Evolutionary conservation across 2,797 vertebrate genomes (phyloP).

Genomic region (Tamandua tetradactyla): DNA sequence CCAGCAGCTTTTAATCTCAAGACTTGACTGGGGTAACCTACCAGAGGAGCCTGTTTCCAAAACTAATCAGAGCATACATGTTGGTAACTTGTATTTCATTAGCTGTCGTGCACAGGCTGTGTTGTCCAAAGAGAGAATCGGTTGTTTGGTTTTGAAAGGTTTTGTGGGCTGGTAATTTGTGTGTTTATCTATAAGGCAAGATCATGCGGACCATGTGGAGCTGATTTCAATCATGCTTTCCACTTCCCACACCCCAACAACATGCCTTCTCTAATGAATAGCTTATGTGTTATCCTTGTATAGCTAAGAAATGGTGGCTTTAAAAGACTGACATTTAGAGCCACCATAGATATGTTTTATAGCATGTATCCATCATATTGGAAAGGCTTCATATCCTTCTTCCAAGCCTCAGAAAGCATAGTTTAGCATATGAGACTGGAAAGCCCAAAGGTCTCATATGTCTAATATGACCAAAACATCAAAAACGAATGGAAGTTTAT

Average conservation of each 20-base stretch:
- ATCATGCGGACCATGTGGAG: neutral
- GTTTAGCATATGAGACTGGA: neutral
- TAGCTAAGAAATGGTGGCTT: neutral
- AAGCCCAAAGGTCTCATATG: neutral
- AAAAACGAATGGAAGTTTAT: neutral
- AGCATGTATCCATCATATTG: neutral
- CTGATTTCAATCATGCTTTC: too few species aligned
- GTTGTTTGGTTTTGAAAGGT: neutral
- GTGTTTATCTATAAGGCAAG: neutral
- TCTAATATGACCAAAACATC: neutral
- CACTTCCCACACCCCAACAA: rapidly evolving
- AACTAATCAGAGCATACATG: neutral
- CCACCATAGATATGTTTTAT: neutral
- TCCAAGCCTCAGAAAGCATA: neutral
- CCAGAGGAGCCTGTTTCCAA: neutral
- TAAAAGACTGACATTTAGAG: neutral
- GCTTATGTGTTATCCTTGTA: neutral
- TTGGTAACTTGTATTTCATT: neutral
- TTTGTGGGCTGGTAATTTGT: neutral
- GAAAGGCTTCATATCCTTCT: neutral
- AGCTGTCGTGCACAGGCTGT: neutral
- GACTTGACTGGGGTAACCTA: neutral
- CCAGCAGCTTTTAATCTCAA: neutral
- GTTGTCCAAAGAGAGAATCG: neutral
- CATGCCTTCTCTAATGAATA: neutral